phyloP scores from a whole-genome alignment of 2,888 invertebrate genomes.

The Capitulum mitella region DNA sequence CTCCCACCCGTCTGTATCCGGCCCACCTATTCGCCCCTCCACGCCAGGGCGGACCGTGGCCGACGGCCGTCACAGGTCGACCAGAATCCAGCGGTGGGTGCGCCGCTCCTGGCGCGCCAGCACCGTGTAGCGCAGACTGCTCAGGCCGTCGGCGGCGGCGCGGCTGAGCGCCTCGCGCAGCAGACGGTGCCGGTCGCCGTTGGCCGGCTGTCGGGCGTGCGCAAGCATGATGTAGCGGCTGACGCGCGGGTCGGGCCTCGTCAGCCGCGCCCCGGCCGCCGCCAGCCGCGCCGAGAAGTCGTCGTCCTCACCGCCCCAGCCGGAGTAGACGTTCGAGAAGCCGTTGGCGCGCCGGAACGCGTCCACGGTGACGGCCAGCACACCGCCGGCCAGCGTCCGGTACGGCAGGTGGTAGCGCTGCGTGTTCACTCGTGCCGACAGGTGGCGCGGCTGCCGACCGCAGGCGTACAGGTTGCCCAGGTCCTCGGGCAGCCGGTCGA shows the following conservation, averaged over 20 bases:
- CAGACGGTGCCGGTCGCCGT: constrained; percentile 21
- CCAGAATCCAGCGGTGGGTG: constrained; percentile 29
- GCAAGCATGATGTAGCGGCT: constrained; percentile 52
- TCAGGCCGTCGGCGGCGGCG: constrained; percentile 31
- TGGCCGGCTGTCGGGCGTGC: constrained; percentile 42
- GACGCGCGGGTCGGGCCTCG: constrained; percentile 47
- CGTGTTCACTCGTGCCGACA: constrained; percentile 45
- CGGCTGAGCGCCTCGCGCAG: not conserved
- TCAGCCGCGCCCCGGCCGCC: constrained; percentile 43
- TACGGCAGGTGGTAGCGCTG: constrained; percentile 32
- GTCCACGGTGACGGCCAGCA: constrained; percentile 44
- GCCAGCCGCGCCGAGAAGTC: constrained; percentile 34
- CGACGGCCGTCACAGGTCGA: constrained; percentile 12
- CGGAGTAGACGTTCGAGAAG: constrained; percentile 33
- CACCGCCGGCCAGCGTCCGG: constrained; percentile 46
- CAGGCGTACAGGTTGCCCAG: constrained; percentile 48
- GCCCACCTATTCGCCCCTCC: too few species aligned
- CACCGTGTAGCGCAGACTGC: constrained; percentile 29
- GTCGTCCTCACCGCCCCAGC: constrained; percentile 36
- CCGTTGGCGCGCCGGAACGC: constrained; percentile 46
- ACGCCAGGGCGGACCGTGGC: too few species aligned
- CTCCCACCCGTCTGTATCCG: too few species aligned
- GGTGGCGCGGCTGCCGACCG: constrained; percentile 45
- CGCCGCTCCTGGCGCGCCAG: not conserved
- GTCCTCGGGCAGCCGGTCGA: constrained; percentile 45